Base-by-base conservation (phyloP, 2,888 invertebrate species). In the Drosophila anceps region DNA sequence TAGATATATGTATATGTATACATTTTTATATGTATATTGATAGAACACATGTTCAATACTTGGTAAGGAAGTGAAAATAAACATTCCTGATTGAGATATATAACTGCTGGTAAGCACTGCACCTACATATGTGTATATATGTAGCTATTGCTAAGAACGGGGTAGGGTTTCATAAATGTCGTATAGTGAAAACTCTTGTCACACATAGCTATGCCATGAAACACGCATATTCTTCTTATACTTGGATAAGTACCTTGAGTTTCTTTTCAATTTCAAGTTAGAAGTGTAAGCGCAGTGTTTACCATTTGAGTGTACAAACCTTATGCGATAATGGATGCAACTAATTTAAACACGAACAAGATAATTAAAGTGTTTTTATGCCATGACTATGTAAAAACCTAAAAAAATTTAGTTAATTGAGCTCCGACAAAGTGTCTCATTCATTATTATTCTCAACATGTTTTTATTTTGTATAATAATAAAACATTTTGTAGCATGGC, bases 401-500 rank as follows among this genome's bases (percentile, higher is more conserved):
- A 18, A 33, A 20, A 15, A 1, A 33, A 7, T 24, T 35, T 20
- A 13, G 20, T 44, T 44, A 46, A 33, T 24, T 44, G 12, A 33
- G 24, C 24, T 24, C 4, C 9, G 10, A 3, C 43, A 20, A 35
- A 58, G 18, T 29, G 2, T 35, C 1, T 20, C 4, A 8, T 37
- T 5, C 20, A 18, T n/a, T 29, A 20, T 37, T 31, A 20, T 46
- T 67, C 10, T 39, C 29, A 31, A 24, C 20, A 39, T 35, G 31
- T 46, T 69, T 73, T 58, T 73, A 58, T 63, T 63, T 54, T 1
- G 35, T 55, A 50, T 33, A 15, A 43, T 62, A 33, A 54, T 58
- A 62, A 62, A 48, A 76, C 46, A 62, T 62, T 53, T 60, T 41
- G 37, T 24, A 41, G 44, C n/a, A 43, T 53, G 44, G 62, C 77